These are phyloP conservation scores for Trichogramma pretiosum DNA, from an alignment of 1,140 invertebrate genomes.

Conservation along the genomic window DNA sequence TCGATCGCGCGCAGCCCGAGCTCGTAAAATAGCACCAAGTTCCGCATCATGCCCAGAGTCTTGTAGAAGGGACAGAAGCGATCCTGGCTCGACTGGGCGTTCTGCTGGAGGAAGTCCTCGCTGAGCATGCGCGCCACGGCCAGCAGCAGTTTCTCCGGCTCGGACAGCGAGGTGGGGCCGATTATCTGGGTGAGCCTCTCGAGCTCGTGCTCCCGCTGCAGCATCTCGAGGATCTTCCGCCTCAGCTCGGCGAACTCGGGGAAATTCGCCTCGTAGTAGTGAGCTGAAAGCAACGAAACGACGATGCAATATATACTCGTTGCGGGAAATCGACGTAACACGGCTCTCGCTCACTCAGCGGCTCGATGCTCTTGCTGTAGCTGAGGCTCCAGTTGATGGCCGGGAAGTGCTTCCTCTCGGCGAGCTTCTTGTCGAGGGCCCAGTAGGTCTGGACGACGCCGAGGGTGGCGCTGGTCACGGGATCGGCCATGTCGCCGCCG, in stretches of 20 bases:
- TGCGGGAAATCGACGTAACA: too few species aligned
- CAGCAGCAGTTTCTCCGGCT: constrained; percentile 70
- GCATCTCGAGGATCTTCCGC: constrained; percentile 56
- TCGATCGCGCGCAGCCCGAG: too few species aligned
- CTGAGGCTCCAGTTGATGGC: constrained; percentile 69
- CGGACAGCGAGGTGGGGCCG: constrained; percentile 72
- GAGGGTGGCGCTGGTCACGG: constrained; percentile 64
- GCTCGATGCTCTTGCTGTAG: constrained; percentile 73
- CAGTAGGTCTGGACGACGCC: constrained; percentile 69
- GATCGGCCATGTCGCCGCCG: constrained; percentile 70
- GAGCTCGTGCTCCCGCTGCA: constrained; percentile 81
- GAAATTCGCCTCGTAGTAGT: constrained; percentile 71
- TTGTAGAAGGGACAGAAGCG: constrained; percentile 79
- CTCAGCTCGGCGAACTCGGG: constrained; percentile 62
- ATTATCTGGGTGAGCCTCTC: constrained; percentile 84
- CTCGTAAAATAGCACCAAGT: constrained; percentile 73
- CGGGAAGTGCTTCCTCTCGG: constrained; percentile 68
- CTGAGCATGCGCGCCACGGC: constrained; percentile 70
- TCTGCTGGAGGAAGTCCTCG: constrained; percentile 76
- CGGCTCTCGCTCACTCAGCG: constrained; percentile 56
- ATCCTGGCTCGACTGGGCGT: constrained; percentile 68
- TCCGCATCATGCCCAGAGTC: constrained; percentile 69
- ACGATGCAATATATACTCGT: too few species aligned
- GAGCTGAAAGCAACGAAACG: constrained; percentile 52
- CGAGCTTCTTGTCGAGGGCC: constrained; percentile 67